Evolutionary conservation across 2,888 invertebrate genomes (phyloP).

Genomic region (Ephialtes manifestator): DNA sequence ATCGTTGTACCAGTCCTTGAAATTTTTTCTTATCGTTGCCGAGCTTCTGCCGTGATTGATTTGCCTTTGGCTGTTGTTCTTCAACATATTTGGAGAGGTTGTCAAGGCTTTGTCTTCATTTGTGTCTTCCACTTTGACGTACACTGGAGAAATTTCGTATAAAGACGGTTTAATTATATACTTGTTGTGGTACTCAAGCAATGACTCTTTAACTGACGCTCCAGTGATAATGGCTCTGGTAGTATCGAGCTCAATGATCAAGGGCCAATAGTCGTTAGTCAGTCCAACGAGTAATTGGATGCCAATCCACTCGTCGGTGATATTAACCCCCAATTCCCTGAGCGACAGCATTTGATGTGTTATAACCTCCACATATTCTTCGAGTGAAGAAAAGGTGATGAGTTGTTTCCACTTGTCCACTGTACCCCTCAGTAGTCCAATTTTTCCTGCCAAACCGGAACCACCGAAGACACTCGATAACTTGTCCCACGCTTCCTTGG

Average conservation of each 20-base stretch:
- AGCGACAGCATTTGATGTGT: not conserved
- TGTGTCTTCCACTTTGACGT: not conserved
- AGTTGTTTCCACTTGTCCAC: not conserved
- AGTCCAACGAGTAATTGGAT: slow-evolving; percentile 1
- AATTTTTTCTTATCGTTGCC: not conserved
- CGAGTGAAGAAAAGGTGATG: not conserved
- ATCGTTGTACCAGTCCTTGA: not conserved
- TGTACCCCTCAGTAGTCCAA: not conserved
- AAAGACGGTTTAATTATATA: not conserved
- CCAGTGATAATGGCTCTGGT: not conserved
- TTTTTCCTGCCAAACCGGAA: not conserved
- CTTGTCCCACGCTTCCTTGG: not conserved
- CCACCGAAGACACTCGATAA: not conserved
- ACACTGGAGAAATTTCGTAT: not conserved
- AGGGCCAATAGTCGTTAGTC: slow-evolving; percentile 1
- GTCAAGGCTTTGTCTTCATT: not conserved
- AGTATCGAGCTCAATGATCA: not conserved
- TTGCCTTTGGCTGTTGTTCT: not conserved
- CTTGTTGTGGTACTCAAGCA: not conserved
- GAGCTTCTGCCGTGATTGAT: not conserved
- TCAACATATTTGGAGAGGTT: not conserved
- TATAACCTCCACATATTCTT: not conserved
- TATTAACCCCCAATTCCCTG: not conserved
- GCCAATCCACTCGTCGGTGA: slow-evolving; percentile 2
- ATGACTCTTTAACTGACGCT: not conserved